Evolutionary conservation across 2,888 invertebrate genomes (phyloP), one percentile per base, ranked within the genome.

Genomic region (Ashinkailepas kermadecensis): DNA sequence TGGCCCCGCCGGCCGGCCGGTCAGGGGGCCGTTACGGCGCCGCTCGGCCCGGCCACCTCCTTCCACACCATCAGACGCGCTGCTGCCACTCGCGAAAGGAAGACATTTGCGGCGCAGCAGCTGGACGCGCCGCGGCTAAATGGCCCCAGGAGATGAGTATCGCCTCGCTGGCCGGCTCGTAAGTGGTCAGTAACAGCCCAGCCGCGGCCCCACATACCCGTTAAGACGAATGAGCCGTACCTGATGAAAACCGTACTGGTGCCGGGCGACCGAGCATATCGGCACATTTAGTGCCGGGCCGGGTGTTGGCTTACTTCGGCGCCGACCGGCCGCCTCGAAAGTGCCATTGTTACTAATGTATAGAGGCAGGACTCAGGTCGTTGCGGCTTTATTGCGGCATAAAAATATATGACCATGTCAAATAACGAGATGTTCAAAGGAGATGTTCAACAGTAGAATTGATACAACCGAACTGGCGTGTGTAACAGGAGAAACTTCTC

Each of bases 71-170:
- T 70, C 15, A 13, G 39, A 39, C 15, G 39, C 70, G 70, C 39
- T 4, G 10, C 39, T 6, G 65, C 65, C 65, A 12, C 4, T 15
- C 25, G 39, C 25, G 25, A 15, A 2, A 39, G 70, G 70, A 70
- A 70, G 70, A 70, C 70, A 15, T 70, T 70, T 70, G 70, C 70
- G 70, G 70, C 70, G 70, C 39, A 7, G 39, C 70, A 15, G 25
- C 12, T 13, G 39, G 39, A 4, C 39, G 3, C 21, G 21, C 8
- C 70, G 70, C 70, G 25, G 25, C 39, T 70, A 39, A 70, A 39
- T 15, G 70, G 70, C 70, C 70, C 70, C 70, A 10, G 39, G 70
- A 70, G 70, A 70, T 70, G 39, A 6, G 70, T 39, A 70, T 70
- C 39, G 39, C 15, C 39, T n/a, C 12, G 65, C 25, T 1, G 39